Conservation (phyloP, 23 tunicate genomes). For the Pegea sp. region DNA sequence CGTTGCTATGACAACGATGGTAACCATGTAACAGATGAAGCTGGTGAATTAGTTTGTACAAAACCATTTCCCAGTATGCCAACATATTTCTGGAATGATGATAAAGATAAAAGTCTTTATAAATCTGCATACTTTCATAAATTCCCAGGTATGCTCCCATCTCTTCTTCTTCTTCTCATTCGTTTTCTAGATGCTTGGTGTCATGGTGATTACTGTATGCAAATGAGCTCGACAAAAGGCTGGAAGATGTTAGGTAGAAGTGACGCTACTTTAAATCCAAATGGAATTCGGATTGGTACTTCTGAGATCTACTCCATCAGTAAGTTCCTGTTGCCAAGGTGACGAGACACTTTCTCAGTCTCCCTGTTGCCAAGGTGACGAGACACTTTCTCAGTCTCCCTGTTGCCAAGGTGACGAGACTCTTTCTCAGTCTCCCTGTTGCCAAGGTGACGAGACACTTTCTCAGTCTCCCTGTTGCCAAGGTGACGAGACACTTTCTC, state of each 20-base stretch:
- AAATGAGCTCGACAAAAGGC: constrained; percentile 38
- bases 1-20: constrained; percentile 27
- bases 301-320: constrained; percentile 63
- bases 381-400: not conserved
- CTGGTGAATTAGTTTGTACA: constrained; percentile 70
- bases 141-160: constrained; percentile 33
- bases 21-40: constrained; percentile 16
- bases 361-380: not conserved
- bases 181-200: constrained; percentile 37
- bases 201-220: constrained; percentile 75
- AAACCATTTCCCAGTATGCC: constrained; percentile 88
- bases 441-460: no score
- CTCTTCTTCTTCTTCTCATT: not conserved
- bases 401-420: no score
- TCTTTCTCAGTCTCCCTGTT: no score
- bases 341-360: not conserved
- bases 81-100: constrained; percentile 46
- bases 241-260: constrained; percentile 65
- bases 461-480: no score
- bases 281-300: constrained; percentile 80
- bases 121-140: constrained; percentile 54
- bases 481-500: no score
- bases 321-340: constrained; percentile 3
- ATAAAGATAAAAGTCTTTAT: constrained; percentile 21
- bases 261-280: constrained; percentile 84